Evolutionary conservation across 1,140 invertebrate genomes (phyloP), one percentile per base, ranked within the genome.

Genomic region (Lithobius niger): DNA sequence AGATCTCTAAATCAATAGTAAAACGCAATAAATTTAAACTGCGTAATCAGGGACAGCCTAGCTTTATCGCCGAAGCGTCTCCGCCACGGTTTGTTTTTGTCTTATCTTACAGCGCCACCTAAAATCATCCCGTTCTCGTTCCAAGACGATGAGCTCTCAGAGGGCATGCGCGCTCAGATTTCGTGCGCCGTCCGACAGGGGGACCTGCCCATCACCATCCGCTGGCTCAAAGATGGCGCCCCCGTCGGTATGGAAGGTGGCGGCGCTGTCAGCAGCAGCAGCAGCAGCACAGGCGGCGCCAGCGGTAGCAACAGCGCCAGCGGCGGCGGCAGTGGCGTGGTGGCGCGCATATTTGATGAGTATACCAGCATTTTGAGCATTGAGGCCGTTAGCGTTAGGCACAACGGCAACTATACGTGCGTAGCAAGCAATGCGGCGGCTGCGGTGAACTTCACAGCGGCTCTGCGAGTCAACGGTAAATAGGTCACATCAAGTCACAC

Each of bases 311-410:
- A 21, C 22, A 22, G 44, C 44, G 22, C 13, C 44, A 22, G 44
- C 44, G 44, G 44, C 44, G 44, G 44, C 44, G 44, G 44, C 44
- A 47, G 73, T 61, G 75, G 78, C 40, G 74, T 77, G 27, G 68
- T 78, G 13, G 77, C 80, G 56, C 74, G 83, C 59, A 69, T 80
- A 52, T 76, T 86, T 66, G 87, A 91, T 67, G 85, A 86, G 67
- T 93, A 89, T 71, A 89, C 88, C 51, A 86, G 86, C 55, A 84
- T 84, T 53, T 77, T 96, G 61, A 83, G 90, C 56, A 91, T 94
- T 61, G 86, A 91, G 62, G 81, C 83, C 59, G 84, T 85, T n/a
- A 77, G 79, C 15, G 82, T 86, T 1, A 81, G 83, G 65, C 84
- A 88, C 65, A 84, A 84, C 6, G 86, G 86, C 3, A 89, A 91